Evolutionary conservation across 2,797 vertebrate species (phyloP), one percentile per base, ranked within the genome.

Genomic region (Acanthurus lineatus): DNA sequence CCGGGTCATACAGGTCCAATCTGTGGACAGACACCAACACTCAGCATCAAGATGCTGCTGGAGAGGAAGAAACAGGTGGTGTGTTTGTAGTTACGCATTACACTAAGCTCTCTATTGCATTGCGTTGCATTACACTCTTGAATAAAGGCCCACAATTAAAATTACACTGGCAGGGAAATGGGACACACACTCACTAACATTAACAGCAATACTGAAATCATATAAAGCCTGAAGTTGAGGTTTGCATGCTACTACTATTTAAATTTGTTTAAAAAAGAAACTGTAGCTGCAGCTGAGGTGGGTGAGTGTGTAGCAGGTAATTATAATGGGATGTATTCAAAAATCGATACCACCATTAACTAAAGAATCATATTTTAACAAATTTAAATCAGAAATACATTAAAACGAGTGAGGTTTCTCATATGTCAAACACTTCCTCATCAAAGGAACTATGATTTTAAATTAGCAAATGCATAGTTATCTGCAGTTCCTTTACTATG

Each of bases 11-110:
- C 10, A 73, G 70, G 77, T 86, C 72, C 81, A 58, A 82, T 48
- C 66, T 81, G 87, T 44, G 64, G 85, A 88, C 85, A 83, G 86
- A 93, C 78, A 72, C 42, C 42, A 56, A 75, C 65, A 44, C 58
- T 47, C 78, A 52, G 59, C 38, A 66, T 76, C 61, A 57, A 71
- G 80, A 84, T 60, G 59, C 61, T 81, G 76, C 72, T 56, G 51
- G 47, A 76, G 35, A 58, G 61, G 54, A 73, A 84, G 60, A 76
- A 58, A 85, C 81, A 87, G 86, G 79, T 83, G 82, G 73, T 49
- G 32, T 56, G 51, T 17, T 15, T 76, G 57, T 9, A 17, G 8
- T 68, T 63, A 51, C 5, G 16, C 54, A 35, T 49, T 19, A 58
- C 47, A 49, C 19, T 9, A 32, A 64, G 9, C 9, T 40, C 48